phyloP scores from a whole-genome alignment of 2,888 invertebrate species.

The Acanthosepion lycidas region DNA sequence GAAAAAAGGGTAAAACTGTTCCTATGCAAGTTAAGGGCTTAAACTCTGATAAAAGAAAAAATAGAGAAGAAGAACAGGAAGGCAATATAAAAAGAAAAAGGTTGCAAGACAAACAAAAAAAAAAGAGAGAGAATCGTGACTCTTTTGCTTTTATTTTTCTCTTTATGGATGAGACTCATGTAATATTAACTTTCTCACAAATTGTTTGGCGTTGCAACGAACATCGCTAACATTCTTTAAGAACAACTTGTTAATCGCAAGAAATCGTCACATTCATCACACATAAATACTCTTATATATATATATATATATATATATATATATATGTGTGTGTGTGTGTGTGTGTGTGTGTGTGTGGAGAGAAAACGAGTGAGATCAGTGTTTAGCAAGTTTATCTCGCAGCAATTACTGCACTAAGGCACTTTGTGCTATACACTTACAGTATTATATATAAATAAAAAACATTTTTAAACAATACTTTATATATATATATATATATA shows the following conservation, averaged over 20 bases:
- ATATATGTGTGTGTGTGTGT: not conserved
- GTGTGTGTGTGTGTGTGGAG: no score
- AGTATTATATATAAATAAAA: no score
- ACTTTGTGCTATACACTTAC: no score
- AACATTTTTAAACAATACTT: no score
- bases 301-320: slow-evolving; percentile 13
- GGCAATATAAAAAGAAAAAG: not conserved
- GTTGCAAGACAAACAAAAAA: not conserved
- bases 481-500: no score
- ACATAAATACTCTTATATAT: not conserved
- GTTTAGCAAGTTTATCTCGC: no score
- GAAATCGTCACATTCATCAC: not conserved
- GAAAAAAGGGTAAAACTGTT: not conserved
- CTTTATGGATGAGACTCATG: not conserved
- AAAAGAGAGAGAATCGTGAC: not conserved
- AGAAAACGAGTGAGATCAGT: not conserved
- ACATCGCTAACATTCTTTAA: not conserved
- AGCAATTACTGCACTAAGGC: no score
- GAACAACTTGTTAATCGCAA: not conserved
- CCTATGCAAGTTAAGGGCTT: no score
- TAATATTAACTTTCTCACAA: not conserved
- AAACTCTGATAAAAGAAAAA: no score
- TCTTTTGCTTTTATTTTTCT: not conserved
- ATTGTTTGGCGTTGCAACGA: not conserved
- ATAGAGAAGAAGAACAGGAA: not conserved